Base-by-base conservation (phyloP, 2,113 vertebrate genomes). In the Pleuronectes platessa region DNA sequence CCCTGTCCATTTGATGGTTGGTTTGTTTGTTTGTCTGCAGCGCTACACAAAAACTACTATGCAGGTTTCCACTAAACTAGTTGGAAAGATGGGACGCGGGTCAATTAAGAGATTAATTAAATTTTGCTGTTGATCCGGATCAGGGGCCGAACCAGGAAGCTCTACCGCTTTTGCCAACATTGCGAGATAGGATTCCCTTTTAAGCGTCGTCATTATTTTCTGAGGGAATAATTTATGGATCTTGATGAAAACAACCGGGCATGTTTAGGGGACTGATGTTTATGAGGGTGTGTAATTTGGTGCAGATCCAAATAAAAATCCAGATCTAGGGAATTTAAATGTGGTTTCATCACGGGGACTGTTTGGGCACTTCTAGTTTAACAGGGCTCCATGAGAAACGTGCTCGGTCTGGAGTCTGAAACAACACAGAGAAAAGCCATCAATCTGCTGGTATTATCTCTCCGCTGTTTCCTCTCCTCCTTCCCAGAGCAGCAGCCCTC, bases 401-500 rank as follows among this genome's bases (percentile, higher is more conserved):
- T 14, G 54, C 65, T 15, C 59, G n/a, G 61, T 60, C 76, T 64
- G 49, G 71, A 53, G 58, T 75, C 78, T 81, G 78, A 72, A 53
- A 64, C 42, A 26, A n/a, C 62, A 56, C 56, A 42, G 69, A 53
- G 62, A 74, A 53, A 74, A 74, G 68, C 58, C 62, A 85, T 90
- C 66, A 82, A 76, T 89, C 86, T 75, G 64, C 61, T 14, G 37
- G 65, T 69, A 63, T 88, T 82, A 86, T 84, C 64, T 61, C 49
- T n/a, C 54, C 68, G 51, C 37, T 76, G 74, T 70, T 84, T 67
- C 59, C 18, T 66, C 64, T 61, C 67, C 12, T 71, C 83, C 62
- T 23, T 82, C 81, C 81, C 12, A 18, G 37, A 59, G 65, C 73
- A 27, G 62, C 84, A 31, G 27, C n/a, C 21, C 21, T 17, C 47